Evolutionary conservation across 1,140 invertebrate genomes (phyloP), one percentile per base, ranked within the genome.

Genomic region (Plodia interpunctella): DNA sequence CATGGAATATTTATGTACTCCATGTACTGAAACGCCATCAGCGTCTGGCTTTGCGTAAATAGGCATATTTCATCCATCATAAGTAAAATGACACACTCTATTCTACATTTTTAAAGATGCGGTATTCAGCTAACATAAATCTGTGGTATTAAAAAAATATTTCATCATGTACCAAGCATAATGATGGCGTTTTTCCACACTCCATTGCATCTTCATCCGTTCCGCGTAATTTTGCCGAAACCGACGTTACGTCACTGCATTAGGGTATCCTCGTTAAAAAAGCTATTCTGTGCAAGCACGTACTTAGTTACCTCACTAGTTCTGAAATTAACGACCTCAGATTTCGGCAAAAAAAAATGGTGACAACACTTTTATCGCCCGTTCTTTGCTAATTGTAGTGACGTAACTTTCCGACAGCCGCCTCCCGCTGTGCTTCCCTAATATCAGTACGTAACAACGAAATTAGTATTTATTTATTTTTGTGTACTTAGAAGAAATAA

Each of bases 171-270:
- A 15, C 11, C 11, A 49, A 49, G 5, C 32, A 21, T 55, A 55
- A 60, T 52, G 51, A n/a, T 60, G 59, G 61, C 58, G 57, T 49
- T 67, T 61, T 55, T 56, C 62, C 67, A 77, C 77, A 76, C 69
- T 76, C 75, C 77, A 84, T 83, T 84, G 71, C 65, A 73, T 62
- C 57, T 57, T 62, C 60, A 65, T 72, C 62, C 56, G 75, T 79
- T 76, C 65, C 73, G 74, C 72, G 74, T 79, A 78, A 79, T 82
- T 82, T 66, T 77, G 76, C 70, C 76, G 74, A 81, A 83, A 85
- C 72, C 63, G 59, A 49, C 53, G 59, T 87, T 87, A 79, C 84
- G 68, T 85, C 74, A 82, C 57, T 20, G 44, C 61, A 59, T 53
- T 59, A 65, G 60, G 55, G 51, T 55, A 59, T 38, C 63, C 78